Evolutionary conservation across 2,113 vertebrate genomes (phyloP), one percentile per base, ranked within the genome.

Genomic region (Colossoma macropomum): DNA sequence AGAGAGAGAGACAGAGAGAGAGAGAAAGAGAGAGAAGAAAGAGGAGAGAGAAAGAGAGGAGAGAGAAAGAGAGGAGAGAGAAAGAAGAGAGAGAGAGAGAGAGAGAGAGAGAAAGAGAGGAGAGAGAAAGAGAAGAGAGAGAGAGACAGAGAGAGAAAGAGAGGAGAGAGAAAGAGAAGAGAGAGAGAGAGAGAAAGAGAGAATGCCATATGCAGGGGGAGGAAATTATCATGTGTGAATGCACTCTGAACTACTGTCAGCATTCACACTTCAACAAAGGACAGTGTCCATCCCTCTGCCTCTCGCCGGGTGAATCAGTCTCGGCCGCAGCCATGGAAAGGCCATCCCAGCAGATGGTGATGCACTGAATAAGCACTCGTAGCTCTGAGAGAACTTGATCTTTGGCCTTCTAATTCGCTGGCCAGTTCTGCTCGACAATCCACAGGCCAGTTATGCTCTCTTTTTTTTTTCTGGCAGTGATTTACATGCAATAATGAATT

Each of bases 401-500:
- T 83, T 60, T 72, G 34, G 71, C 72, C 73, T 76, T 0, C n/a
- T 75, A 56, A 79, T 79, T 86, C 68, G 34, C 52, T 54, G 69
- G 60, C 50, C 79, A 72, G 50, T 80, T 72, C 68, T 77, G 23
- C 59, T 68, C n/a, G 5, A 80, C 70, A 70, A 80, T 60, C 28
- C 30, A 17, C 72, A 13, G 65, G 27, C 48, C 30, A 23, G 0
- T 28, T 68, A 68, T 56, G 21, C 6, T 4, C 25, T 16, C 38
- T 32, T 45, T 28, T 15, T 13, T 8, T 7, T 12, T 25, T n/a
- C 3, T 15, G 70, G 45, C 80, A 38, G n/a, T 77, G 80, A 78
- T 82, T 81, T 59, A 78, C 72, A 62, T n/a, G 54, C 28, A 27
- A 79, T 32, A 74, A 66, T 78, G 52, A 70, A 81, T 79, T 81